A percentile compares a stretch with the other conserved stretches of the same genome.
Evolutionary conservation across 2,888 invertebrate genomes (phyloP).

Genomic region (Apotomis turbidana): DNA sequence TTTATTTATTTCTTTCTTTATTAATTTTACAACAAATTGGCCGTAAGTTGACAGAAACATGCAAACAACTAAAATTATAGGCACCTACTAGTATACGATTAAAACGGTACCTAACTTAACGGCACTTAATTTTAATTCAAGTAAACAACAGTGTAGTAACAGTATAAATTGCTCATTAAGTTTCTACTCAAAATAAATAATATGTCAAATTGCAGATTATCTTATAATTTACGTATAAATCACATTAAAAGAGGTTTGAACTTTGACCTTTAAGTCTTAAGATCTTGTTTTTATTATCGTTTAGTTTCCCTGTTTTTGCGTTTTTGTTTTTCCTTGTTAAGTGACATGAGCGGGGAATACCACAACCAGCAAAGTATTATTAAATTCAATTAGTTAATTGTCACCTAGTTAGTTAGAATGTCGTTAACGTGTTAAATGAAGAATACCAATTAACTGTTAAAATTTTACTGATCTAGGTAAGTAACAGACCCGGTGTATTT

Average conservation of each 20-base stretch:
- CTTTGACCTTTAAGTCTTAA: slow-evolving; percentile 19
- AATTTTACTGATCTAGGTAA: neutral
- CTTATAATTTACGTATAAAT: neutral
- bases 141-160: neutral
- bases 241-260: neutral
- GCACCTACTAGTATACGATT: too few relatives aligned
- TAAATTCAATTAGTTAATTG: slow-evolving; percentile 10
- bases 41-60: too few relatives aligned
- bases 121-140: too few relatives aligned
- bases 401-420: neutral
- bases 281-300: slow-evolving; percentile 18
- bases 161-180: neutral
- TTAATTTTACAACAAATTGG: too few relatives aligned
- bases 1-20: too few relatives aligned
- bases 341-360: slow-evolving; percentile 16
- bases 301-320: slow-evolving; percentile 21
- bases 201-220: neutral
- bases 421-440: neutral
- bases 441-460: neutral
- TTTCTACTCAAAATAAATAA: neutral
- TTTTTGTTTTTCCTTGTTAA: slow-evolving; percentile 9
- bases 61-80: too few relatives aligned
- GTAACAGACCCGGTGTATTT: neutral
- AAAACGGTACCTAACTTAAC: too few relatives aligned
- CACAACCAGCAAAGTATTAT: neutral